Percentiles rank a stretch among this genome's conserved stretches.
These are phyloP conservation scores for Molossus alvarezi DNA, from an alignment of 2,797 vertebrate genomes.

Conservation along the genomic window DNA sequence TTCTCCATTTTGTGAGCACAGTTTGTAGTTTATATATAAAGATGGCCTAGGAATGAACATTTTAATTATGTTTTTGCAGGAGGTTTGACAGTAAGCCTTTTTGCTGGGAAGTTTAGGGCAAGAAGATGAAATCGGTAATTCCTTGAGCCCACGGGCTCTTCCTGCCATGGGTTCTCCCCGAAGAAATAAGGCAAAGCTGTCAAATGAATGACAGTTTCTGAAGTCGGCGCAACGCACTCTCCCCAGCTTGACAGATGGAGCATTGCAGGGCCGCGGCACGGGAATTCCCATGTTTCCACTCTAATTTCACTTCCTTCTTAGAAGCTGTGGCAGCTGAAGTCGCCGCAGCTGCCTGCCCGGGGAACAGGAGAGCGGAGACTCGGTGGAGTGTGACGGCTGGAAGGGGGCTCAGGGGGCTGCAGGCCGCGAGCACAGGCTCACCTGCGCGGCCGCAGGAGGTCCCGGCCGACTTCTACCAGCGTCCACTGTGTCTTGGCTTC, in stretches of 20 bases:
- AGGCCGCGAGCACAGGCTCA: too few relatives aligned
- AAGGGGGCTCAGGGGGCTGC: not conserved
- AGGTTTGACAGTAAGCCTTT: not conserved
- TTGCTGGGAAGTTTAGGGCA: not conserved
- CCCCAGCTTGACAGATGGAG: slow-evolving; percentile 82
- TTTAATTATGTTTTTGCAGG: slow-evolving; percentile 79
- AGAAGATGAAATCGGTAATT: slow-evolving; percentile 70
- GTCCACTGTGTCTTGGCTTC: not conserved
- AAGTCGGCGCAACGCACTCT: slow-evolving; percentile 78
- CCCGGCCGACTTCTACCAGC: fast-evolving
- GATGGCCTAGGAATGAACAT: slow-evolving; percentile 63
- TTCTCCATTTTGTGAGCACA: slow-evolving; percentile 61
- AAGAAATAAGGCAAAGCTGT: slow-evolving; percentile 78
- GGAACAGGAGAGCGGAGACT: not conserved
- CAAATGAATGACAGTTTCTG: slow-evolving; percentile 75
- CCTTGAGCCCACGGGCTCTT: not conserved
- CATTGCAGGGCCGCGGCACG: slow-evolving; percentile 60
- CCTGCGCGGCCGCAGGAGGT: fast-evolving
- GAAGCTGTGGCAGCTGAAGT: slow-evolving; percentile 73
- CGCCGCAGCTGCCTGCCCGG: not conserved
- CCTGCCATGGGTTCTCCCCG: slow-evolving; percentile 38
- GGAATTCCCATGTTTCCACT: slow-evolving; percentile 81
- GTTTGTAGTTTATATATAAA: slow-evolving; percentile 63
- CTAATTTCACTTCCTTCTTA: slow-evolving; percentile 81
- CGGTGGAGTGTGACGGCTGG: not conserved